These are phyloP conservation scores for Eulemur coronatus DNA, from an alignment of 2,797 vertebrate species.

Conservation along the genomic window DNA sequence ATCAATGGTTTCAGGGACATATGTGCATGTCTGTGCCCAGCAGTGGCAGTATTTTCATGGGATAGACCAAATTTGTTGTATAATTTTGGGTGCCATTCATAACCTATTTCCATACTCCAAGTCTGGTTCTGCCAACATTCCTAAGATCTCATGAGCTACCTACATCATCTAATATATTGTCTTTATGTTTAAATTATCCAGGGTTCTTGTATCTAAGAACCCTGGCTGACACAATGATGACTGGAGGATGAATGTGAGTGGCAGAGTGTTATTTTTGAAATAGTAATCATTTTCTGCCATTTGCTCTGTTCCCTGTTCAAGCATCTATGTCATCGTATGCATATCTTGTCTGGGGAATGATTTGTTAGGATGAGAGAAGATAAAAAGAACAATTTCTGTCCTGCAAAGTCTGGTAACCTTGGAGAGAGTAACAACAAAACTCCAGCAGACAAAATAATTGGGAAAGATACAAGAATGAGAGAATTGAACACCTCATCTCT, in stretches of 20 bases:
- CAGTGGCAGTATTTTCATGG: neutral
- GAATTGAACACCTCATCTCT: neutral
- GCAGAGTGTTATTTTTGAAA: neutral
- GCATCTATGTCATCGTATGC: too few species aligned
- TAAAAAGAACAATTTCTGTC: neutral
- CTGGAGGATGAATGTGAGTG: neutral
- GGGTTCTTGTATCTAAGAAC: neutral
- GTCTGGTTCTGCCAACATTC: neutral
- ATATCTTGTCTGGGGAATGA: neutral
- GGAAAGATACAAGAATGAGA: neutral
- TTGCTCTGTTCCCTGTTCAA: neutral
- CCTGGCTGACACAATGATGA: neutral
- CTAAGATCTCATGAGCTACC: neutral
- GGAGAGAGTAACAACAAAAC: neutral
- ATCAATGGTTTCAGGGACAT: neutral
- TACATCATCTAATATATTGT: neutral
- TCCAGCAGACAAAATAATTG: neutral
- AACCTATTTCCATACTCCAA: neutral
- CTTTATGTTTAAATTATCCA: neutral
- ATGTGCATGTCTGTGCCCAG: neutral
- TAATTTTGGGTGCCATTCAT: neutral
- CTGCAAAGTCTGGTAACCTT: neutral
- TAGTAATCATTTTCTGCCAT: neutral
- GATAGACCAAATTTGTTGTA: neutral
- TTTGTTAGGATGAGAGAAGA: neutral